phyloP scores from a whole-genome alignment of 2,113 vertebrate genomes.

The Scomber colias region DNA sequence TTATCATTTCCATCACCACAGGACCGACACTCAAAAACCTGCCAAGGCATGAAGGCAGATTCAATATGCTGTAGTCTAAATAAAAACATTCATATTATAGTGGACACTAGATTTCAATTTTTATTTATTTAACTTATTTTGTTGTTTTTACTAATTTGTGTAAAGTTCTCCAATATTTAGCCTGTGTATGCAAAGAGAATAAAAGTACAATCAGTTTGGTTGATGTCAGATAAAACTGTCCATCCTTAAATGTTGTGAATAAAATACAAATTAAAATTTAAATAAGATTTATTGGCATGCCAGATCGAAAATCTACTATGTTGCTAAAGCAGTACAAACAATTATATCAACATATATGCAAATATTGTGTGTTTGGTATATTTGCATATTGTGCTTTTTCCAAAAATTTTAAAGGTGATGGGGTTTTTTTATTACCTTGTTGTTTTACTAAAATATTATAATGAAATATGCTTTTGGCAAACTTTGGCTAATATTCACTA shows the following conservation, averaged over 20 bases:
- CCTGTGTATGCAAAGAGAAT: neutral
- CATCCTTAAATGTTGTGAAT: neutral
- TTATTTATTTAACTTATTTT: too few relatives aligned
- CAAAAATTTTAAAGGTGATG: neutral
- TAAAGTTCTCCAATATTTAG: neutral
- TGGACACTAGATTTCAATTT: neutral
- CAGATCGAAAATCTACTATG: too few relatives aligned
- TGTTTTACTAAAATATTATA: neutral
- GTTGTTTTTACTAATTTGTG: neutral
- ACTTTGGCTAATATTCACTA: neutral
- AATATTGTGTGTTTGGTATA: too few relatives aligned
- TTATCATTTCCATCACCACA: constrained; percentile 64
- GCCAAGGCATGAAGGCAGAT: constrained; percentile 10
- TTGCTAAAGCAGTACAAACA: too few relatives aligned
- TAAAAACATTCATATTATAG: neutral
- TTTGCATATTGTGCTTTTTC: neutral
- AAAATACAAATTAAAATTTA: neutral
- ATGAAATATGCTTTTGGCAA: neutral
- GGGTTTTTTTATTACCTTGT: neutral
- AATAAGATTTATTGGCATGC: too few relatives aligned
- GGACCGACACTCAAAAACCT: constrained; percentile 77
- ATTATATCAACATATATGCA: too few relatives aligned
- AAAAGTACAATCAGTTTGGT: neutral
- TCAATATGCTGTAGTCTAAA: neutral
- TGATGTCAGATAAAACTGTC: too few relatives aligned